Percentiles rank a stretch among this genome's conserved stretches.
Conservation (phyloP, 1,140 invertebrate species). For the Drosophila sproati region DNA sequence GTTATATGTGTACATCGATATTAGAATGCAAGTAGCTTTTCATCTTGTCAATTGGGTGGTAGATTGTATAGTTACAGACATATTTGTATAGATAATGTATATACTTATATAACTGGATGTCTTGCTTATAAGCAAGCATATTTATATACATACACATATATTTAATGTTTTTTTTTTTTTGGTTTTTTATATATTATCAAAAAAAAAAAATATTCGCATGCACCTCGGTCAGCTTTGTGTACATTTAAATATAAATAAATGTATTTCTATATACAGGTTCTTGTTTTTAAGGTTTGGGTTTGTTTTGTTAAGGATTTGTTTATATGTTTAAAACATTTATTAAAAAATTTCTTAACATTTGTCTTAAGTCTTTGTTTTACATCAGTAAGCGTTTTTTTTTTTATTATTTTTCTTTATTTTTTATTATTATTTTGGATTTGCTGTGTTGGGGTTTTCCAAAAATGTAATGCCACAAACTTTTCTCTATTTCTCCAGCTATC, state of each 20-base stretch:
- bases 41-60: constrained; percentile 3
- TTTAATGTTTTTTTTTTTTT: background rate
- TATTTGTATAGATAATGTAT: constrained; percentile 21
- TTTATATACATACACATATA: constrained; percentile 4
- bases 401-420: constrained; percentile 22
- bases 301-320: constrained; percentile 29
- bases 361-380: constrained; percentile 79
- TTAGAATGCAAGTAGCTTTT: background rate
- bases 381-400: constrained; percentile 77
- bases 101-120: constrained; percentile 9
- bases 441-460: constrained; percentile 37
- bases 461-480: constrained; percentile 59
- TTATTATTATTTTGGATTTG: constrained; percentile 20
- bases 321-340: constrained; percentile 47
- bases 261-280: constrained; percentile 29
- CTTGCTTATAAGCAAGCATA: constrained; percentile 11
- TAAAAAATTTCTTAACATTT: constrained; percentile 50
- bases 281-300: constrained; percentile 20
- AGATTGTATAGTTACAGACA: constrained; percentile 21
- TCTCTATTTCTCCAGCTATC: background rate
- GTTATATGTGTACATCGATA: constrained; percentile 1
- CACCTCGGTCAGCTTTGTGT: constrained; percentile 51
- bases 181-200: background rate
- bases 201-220: constrained; percentile 28
- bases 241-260: constrained; percentile 57